Conservation (phyloP, 2,888 invertebrate species). For the Xanthostigma xanthostigma region DNA sequence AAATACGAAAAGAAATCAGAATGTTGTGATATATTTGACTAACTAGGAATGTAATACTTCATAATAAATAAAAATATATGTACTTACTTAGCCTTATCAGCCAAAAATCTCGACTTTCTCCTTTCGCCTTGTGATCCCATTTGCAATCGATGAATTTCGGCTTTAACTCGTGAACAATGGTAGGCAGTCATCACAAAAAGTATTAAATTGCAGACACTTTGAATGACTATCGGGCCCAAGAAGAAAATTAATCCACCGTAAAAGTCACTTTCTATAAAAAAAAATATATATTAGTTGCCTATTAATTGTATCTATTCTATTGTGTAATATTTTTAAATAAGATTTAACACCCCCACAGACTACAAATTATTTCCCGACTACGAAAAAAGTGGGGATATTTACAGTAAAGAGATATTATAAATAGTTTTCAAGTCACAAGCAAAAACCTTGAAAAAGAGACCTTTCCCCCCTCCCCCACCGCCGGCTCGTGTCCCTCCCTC, state of each 20-base stretch:
- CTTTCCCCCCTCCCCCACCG: too few relatives aligned
- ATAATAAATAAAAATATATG: constrained; percentile 4
- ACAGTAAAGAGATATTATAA: too few relatives aligned
- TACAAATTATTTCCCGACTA: too few relatives aligned
- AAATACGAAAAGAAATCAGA: neutral
- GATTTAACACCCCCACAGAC: too few relatives aligned
- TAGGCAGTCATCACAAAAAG: constrained; percentile 53
- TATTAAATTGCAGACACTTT: constrained; percentile 47
- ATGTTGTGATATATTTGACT: neutral
- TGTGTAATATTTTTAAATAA: too few relatives aligned
- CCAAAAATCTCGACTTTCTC: constrained; percentile 42
- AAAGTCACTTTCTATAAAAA: too few relatives aligned
- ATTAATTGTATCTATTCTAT: too few relatives aligned
- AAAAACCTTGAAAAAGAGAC: too few relatives aligned
- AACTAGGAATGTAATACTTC: constrained; percentile 3
- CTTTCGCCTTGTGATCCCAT: constrained; percentile 43
- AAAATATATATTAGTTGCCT: too few relatives aligned
- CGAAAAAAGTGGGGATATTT: too few relatives aligned
- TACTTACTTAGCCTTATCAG: constrained; percentile 51
- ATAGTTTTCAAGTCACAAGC: too few relatives aligned
- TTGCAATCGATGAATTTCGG: constrained; percentile 55
- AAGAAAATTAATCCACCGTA: constrained; percentile 36
- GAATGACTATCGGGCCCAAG: constrained; percentile 45
- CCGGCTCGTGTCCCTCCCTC: too few relatives aligned
- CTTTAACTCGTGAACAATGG: constrained; percentile 57